Conservation (phyloP, 2,113 vertebrate genomes). For the Anolis carolinensis region DNA sequence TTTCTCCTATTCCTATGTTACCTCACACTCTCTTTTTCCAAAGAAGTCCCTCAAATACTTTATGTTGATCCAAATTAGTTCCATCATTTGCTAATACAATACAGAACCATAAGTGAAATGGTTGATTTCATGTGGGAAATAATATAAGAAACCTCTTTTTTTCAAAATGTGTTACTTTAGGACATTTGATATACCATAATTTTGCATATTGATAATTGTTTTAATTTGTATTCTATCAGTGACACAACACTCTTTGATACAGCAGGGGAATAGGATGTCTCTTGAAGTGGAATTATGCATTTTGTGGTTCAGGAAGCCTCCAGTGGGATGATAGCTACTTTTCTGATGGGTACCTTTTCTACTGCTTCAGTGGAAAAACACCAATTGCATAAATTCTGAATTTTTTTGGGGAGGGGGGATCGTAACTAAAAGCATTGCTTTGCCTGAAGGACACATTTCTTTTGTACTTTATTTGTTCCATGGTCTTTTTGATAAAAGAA, state of each 20-base stretch:
- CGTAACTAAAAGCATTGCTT: not conserved
- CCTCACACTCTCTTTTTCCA: not conserved
- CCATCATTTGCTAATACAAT: not conserved
- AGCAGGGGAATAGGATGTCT: not conserved
- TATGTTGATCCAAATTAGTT: not conserved
- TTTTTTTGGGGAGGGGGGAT: not conserved
- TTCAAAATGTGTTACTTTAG: not conserved
- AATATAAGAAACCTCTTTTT: not conserved
- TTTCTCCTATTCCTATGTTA: not conserved
- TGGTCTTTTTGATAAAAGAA: constrained; percentile 36
- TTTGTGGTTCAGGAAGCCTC: too few species aligned
- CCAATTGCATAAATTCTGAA: not conserved
- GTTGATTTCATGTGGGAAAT: not conserved
- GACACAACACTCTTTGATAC: not conserved
- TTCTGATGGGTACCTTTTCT: too few species aligned
- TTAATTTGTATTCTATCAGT: not conserved
- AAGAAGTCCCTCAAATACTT: not conserved
- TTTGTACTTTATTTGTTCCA: not conserved
- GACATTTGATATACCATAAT: too few species aligned
- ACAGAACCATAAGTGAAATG: not conserved
- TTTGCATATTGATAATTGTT: not conserved
- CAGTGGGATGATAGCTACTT: too few species aligned
- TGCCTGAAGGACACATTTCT: not conserved
- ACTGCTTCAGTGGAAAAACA: not conserved
- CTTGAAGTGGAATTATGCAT: too few species aligned